Conservation (phyloP, 53 echinoderm and acorn worm genomes). For the Temnopleurus reevesii region DNA sequence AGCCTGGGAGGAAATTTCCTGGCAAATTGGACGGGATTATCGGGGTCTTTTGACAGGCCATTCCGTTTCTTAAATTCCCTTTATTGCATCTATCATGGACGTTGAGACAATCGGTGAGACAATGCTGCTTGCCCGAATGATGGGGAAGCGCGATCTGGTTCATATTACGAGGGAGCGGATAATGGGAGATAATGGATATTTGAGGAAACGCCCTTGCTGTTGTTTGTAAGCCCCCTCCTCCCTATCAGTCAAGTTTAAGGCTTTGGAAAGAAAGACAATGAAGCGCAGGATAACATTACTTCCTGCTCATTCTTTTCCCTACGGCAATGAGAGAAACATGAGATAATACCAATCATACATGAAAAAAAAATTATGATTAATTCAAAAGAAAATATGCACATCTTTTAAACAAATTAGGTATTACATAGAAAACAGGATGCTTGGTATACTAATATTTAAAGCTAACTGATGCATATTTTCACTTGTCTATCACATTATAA, state of each 20-base stretch:
- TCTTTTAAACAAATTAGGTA: too few relatives aligned
- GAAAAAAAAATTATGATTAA: too few relatives aligned
- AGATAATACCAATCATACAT: too few relatives aligned
- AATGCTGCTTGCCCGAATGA: background rate
- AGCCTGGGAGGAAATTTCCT: constrained; percentile 19
- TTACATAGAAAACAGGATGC: too few relatives aligned
- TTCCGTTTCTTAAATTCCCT: background rate
- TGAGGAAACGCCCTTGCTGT: constrained; percentile 18
- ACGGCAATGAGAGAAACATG: background rate
- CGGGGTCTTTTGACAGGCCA: background rate
- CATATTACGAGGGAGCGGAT: background rate
- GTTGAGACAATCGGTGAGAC: constrained; percentile 1
- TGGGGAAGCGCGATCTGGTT: background rate
- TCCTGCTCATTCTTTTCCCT: background rate
- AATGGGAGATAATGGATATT: background rate
- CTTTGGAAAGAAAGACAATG: background rate
- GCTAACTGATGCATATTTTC: too few relatives aligned
- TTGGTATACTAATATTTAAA: too few relatives aligned
- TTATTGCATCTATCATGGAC: background rate
- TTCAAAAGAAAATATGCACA: too few relatives aligned
- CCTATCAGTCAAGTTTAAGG: background rate
- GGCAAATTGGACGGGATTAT: constrained; percentile 31
- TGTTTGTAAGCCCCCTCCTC: background rate
- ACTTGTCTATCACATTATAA: too few relatives aligned
- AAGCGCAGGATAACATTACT: background rate